Base-by-base conservation (phyloP, 2,797 vertebrate genomes). In the Tolypeutes matacus region DNA sequence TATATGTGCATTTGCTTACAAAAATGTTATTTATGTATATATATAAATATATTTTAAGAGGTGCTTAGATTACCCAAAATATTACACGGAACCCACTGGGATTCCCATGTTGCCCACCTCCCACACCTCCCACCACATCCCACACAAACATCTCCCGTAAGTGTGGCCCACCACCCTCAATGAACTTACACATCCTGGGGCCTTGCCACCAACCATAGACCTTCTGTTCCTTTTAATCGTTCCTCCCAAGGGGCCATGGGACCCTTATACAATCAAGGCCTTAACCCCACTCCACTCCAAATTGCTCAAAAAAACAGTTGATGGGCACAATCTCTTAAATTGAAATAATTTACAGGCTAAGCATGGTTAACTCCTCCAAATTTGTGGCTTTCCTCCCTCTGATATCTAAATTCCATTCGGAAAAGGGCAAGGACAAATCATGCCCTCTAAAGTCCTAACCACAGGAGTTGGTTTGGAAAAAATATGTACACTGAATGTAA, bases 361-460 rank as follows among this genome's bases (percentile, higher is more conserved):
- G 25, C 46, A 67, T 58, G 81, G 65, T 82, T 65, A 93, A 90
- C 10, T 23, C 7, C 25, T 2, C 27, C 21, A 31, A 62, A 49
- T 49, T 29, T 60, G 17, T 78, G 85, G 42, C 31, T 89, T 91
- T 75, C 23, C 73, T 88, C 53, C 10, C 6, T 75, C 53, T 65
- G 27, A 86, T 42, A 84, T 27, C 20, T 69, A 84, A 67, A 62
- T 70, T 93, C 29, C 56, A 20, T 82, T 85, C 89, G 64, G 14
- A 77, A 95, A 86, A 56, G 23, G 31, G 3, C 25, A 92, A 96
- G 29, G 56, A 70, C 27, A 78, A 90, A 86, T 87, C 67, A 96
- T 69, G 17, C 18, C 27, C 29, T 12, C 29, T 8, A 75, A 23
- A 69, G n/a, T 75, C 13, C 46, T 69, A 75, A 86, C 11, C 49